Conservation (phyloP, 2,797 vertebrate genomes). For the Aldrovandia affinis region DNA sequence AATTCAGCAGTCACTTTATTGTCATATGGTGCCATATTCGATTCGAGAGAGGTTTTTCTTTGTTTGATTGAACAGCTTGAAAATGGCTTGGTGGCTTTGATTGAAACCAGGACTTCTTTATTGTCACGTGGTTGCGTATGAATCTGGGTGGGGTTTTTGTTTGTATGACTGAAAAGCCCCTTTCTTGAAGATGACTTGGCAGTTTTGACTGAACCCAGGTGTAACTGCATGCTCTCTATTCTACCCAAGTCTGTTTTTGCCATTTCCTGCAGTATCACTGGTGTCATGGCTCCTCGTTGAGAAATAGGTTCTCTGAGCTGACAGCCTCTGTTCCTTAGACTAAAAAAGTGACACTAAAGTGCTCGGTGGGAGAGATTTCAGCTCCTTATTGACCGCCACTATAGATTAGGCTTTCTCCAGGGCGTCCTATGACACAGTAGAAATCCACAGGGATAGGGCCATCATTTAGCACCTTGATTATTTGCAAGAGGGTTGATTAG, state of each 20-base stretch:
- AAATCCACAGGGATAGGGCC: conserved; percentile 26
- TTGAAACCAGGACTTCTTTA: background rate
- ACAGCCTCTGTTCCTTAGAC: conserved; percentile 15
- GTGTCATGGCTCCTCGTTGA: background rate
- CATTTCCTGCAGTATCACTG: background rate
- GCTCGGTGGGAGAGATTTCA: conserved; percentile 21
- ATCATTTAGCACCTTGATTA: conserved; percentile 33
- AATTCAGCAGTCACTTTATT: background rate
- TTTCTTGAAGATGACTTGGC: background rate
- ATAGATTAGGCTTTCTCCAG: conserved; percentile 30
- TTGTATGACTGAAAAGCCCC: background rate
- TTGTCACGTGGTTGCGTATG: background rate
- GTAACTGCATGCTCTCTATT: background rate
- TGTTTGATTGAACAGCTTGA: background rate
- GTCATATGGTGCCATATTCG: background rate
- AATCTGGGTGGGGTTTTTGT: background rate
- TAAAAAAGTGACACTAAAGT: conserved; percentile 2
- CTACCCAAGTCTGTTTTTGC: background rate
- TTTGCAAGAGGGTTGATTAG: conserved; percentile 21
- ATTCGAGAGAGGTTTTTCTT: background rate
- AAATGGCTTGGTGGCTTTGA: background rate
- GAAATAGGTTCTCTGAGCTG: conserved; percentile 13
- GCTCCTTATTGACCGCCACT: conserved; percentile 26
- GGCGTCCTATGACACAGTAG: conserved; percentile 12
- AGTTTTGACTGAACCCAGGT: background rate